Conservation (phyloP, 2,888 invertebrate genomes). For the Orchesellides sinensis region DNA sequence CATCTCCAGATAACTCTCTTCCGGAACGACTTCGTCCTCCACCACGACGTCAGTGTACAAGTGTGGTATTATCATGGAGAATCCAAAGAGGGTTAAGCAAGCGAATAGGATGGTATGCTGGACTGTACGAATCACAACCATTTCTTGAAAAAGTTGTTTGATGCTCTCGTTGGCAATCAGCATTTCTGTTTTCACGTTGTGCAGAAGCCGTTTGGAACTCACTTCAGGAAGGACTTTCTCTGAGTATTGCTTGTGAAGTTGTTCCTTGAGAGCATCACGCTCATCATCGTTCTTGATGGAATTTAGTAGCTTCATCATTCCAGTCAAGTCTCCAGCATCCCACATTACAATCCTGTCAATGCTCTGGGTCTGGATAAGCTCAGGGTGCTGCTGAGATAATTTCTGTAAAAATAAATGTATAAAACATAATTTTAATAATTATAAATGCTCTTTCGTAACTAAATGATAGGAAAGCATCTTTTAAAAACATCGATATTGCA, state of each 20-base stretch:
- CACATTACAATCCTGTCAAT: conserved; percentile 3
- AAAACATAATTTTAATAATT: not conserved
- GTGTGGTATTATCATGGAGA: not conserved
- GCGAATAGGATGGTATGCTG: not conserved
- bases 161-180: not conserved
- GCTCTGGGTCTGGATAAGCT: not conserved
- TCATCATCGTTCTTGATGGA: not conserved
- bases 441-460: not conserved
- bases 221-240: not conserved
- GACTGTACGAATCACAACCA: not conserved
- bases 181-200: not conserved
- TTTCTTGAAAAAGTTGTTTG: not conserved
- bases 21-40: not conserved
- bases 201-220: not conserved
- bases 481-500: not conserved
- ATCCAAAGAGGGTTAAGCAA: not conserved
- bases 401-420: not conserved
- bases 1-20: too few species aligned
- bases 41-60: not conserved
- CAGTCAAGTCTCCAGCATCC: conserved; percentile 3
- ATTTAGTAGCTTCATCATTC: conserved; percentile 1
- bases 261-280: conserved; percentile 8
- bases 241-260: not conserved
- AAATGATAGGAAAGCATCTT: not conserved
- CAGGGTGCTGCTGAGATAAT: conserved; percentile 22